These are phyloP conservation scores for Microtus oregoni DNA, from an alignment of 2,113 vertebrate species.

Conservation along the genomic window DNA sequence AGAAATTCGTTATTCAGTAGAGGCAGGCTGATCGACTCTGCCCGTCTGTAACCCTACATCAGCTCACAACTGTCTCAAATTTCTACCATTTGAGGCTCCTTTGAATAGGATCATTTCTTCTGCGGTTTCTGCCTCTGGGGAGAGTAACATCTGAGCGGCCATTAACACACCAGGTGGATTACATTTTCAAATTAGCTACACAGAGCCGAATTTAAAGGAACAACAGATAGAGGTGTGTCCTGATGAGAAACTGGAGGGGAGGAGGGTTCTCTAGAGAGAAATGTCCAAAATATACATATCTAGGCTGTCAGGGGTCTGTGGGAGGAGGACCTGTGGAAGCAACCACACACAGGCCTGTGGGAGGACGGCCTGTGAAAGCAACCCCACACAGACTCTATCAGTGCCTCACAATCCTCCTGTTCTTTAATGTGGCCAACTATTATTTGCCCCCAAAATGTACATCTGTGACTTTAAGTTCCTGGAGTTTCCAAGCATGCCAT, in stretches of 20 bases:
- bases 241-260: neutral
- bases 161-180: constrained; percentile 7
- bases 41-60: neutral
- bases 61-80: neutral
- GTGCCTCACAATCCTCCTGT: neutral
- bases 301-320: no score
- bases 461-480: neutral
- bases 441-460: neutral
- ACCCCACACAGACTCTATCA: neutral
- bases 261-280: neutral
- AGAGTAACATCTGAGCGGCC: neutral
- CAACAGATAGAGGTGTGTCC: neutral
- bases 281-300: neutral
- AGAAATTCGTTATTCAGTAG: neutral
- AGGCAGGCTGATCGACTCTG: neutral
- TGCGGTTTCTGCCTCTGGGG: neutral
- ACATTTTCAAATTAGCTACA: constrained; percentile 13
- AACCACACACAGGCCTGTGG: no score
- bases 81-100: neutral
- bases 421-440: neutral
- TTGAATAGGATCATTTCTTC: neutral
- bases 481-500: rapidly evolving
- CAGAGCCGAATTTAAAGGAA: neutral
- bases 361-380: neutral
- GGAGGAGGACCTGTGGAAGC: no score